phyloP scores from a whole-genome alignment of 2,113 vertebrate genomes.

The Turdus rufiventris region DNA sequence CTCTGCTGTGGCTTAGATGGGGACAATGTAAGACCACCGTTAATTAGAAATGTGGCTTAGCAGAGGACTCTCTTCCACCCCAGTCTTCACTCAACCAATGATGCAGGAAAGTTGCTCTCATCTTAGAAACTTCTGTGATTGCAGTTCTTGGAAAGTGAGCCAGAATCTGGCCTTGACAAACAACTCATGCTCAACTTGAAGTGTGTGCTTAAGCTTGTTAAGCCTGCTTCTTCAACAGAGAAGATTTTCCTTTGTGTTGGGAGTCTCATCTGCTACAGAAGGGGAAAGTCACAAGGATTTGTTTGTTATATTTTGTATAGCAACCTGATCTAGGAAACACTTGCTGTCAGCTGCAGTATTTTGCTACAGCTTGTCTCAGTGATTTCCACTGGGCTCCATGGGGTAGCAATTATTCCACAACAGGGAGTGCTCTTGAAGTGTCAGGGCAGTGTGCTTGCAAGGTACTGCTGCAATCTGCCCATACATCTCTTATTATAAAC shows the following conservation, averaged over 20 bases:
- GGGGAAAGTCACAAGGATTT: not conserved
- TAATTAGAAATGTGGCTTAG: not conserved
- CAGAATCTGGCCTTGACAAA: not conserved
- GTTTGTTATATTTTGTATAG: conserved; percentile 5
- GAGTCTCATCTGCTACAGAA: conserved; percentile 19
- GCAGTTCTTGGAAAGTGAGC: not conserved
- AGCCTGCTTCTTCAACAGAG: not conserved
- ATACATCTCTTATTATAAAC: not conserved
- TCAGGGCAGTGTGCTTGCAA: not conserved
- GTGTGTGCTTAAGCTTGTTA: not conserved
- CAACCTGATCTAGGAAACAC: conserved; percentile 3
- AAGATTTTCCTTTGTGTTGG: not conserved
- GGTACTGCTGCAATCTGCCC: not conserved
- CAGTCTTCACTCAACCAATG: not conserved
- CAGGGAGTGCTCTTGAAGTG: not conserved
- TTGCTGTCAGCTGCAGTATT: conserved; percentile 17
- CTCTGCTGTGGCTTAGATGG: not conserved
- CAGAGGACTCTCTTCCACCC: not conserved
- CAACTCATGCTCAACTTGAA: not conserved
- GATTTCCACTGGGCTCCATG: conserved; percentile 19
- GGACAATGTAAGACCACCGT: not conserved
- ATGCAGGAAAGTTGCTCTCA: not conserved
- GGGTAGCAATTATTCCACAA: conserved; percentile 22
- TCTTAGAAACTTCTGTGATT: not conserved
- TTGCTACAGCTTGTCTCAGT: conserved; percentile 14